Evolutionary conservation across 2,888 invertebrate species (phyloP).

Genomic region (Oxytorus armatus): DNA sequence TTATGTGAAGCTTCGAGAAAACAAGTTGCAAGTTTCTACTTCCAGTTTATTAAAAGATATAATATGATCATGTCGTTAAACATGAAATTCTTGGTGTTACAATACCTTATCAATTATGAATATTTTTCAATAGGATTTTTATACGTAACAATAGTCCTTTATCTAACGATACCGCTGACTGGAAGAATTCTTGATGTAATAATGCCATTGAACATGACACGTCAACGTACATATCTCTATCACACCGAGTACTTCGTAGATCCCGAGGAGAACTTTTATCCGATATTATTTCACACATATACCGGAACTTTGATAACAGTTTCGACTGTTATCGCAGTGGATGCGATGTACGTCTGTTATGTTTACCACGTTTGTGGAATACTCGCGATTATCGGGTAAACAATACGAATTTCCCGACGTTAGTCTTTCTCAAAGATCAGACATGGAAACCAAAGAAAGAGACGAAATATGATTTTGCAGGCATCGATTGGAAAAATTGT

Average conservation of each 20-base stretch:
- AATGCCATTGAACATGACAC: conserved; percentile 37
- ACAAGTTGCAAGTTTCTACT: too few relatives aligned
- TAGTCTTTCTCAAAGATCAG: too few relatives aligned
- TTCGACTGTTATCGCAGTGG: conserved; percentile 2
- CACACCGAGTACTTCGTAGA: conserved; percentile 37
- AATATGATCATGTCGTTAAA: neutral
- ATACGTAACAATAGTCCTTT: conserved; percentile 2
- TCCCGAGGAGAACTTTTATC: conserved; percentile 37
- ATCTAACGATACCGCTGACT: conserved; percentile 24
- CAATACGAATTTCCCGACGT: neutral
- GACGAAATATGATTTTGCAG: neutral
- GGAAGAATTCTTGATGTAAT: conserved; percentile 34
- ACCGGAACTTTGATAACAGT: conserved; percentile 21
- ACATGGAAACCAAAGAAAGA: neutral
- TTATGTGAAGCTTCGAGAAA: too few relatives aligned
- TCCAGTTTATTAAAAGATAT: too few relatives aligned
- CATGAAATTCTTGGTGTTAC: too few relatives aligned
- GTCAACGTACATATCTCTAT: conserved; percentile 30
- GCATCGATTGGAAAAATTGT: too few relatives aligned
- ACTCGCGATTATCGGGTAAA: conserved; percentile 50
- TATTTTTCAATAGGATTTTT: neutral
- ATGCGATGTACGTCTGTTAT: conserved; percentile 28
- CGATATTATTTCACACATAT: conserved; percentile 45
- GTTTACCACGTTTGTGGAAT: conserved; percentile 56
- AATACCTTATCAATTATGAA: neutral